phyloP scores from a whole-genome alignment of 2,113 vertebrate genomes.

The Todiramphus saurophagus region DNA sequence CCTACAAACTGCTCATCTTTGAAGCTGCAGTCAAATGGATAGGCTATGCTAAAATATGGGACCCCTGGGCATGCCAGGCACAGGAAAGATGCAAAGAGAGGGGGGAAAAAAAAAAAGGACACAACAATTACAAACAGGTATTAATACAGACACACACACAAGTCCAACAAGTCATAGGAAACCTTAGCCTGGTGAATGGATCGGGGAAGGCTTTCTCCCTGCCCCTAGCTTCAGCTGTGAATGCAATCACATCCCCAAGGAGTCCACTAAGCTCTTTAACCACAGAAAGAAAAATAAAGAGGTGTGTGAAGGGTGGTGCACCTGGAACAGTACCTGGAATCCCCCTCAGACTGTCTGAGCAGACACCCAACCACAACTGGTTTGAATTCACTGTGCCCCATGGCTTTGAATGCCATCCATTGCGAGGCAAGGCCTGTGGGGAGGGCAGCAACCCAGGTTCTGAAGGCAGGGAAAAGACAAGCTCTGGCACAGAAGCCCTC shows the following conservation, averaged over 20 bases:
- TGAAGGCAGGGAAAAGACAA: neutral
- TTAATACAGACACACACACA: conserved; percentile 53
- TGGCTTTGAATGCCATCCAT: neutral
- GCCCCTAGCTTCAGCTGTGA: conserved; percentile 30
- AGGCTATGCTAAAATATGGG: conserved; percentile 51
- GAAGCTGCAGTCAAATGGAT: conserved; percentile 54
- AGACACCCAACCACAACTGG: neutral
- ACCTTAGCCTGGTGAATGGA: conserved; percentile 45
- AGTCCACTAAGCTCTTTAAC: conserved; percentile 6
- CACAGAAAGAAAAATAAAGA: neutral
- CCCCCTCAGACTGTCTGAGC: neutral
- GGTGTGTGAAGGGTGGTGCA: conserved; percentile 22
- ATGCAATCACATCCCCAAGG: neutral
- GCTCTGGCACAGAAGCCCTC: neutral
- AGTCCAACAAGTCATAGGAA: conserved; percentile 66
- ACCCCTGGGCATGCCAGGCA: conserved; percentile 37
- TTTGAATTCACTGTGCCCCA: neutral
- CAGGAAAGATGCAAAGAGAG: conserved; percentile 33
- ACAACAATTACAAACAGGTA: conserved; percentile 58
- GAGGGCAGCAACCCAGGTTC: neutral
- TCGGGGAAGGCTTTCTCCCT: neutral
- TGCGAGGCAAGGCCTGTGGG: neutral
- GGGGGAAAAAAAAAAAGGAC: neutral
- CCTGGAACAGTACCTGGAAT: conserved; percentile 47
- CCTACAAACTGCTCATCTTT: conserved; percentile 43